These are phyloP conservation scores for Eupelmus urozonus DNA, from an alignment of 2,888 invertebrate genomes.

Conservation along the genomic window DNA sequence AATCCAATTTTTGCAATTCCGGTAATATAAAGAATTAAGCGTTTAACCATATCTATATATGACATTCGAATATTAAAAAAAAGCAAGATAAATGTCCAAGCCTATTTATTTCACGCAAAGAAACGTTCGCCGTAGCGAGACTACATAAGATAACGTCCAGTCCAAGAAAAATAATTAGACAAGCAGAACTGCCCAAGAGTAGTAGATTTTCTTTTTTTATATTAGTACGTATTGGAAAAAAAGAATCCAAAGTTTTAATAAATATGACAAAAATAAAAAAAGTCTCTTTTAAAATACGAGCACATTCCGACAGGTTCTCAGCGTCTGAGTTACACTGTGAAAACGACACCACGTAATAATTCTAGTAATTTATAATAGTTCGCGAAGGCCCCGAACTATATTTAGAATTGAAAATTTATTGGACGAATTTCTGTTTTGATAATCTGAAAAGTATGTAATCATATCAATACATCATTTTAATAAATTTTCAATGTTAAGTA, in stretches of 20 bases:
- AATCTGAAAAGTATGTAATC: too few relatives aligned
- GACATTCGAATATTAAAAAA: background rate
- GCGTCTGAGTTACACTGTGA: conserved; percentile 24
- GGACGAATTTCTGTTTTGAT: conserved; percentile 3
- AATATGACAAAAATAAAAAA: conserved; percentile 33
- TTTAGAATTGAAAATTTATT: conserved; percentile 20
- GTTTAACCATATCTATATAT: conserved; percentile 8
- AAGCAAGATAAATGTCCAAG: conserved; percentile 8
- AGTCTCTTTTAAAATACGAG: conserved; percentile 33
- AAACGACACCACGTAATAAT: conserved; percentile 29
- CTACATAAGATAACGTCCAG: conserved; percentile 44
- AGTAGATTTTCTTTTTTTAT: conserved; percentile 26
- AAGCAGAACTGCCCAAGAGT: conserved; percentile 49
- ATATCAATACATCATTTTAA: background rate
- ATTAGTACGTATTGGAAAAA: conserved; percentile 20
- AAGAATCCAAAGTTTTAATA: conserved; percentile 21
- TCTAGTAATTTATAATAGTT: conserved; percentile 38
- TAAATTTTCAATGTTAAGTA: background rate
- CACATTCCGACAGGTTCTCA: conserved; percentile 53
- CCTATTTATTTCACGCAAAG: conserved; percentile 24
- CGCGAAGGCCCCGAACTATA: conserved; percentile 37
- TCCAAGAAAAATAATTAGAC: conserved; percentile 52
- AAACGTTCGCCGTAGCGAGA: background rate
- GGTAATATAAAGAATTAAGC: conserved; percentile 20
- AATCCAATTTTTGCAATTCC: conserved; percentile 17